Conservation (phyloP, 2,888 invertebrate species). For the Ganaspis brasiliensis region DNA sequence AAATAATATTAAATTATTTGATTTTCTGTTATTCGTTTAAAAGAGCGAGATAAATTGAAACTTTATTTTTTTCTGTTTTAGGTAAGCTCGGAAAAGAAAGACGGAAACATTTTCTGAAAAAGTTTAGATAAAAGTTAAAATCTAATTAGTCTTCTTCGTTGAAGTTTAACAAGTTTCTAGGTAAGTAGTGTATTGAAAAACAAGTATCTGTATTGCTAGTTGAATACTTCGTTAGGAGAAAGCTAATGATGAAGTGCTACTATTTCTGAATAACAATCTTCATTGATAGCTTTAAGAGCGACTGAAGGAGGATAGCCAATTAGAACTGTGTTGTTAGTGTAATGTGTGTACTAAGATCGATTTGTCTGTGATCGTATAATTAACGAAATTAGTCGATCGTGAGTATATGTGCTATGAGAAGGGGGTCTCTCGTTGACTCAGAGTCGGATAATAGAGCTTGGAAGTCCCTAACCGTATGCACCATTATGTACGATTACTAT, state of each 20-base stretch:
- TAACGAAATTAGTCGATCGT: constrained; percentile 70
- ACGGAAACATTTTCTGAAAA: too few relatives aligned
- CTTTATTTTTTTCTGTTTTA: not conserved
- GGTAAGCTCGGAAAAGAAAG: not conserved
- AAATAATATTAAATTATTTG: too few relatives aligned
- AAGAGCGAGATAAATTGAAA: not conserved
- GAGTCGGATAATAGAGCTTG: constrained; percentile 69
- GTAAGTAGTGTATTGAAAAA: not conserved
- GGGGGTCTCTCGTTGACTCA: constrained; percentile 54
- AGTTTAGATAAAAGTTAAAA: too few relatives aligned
- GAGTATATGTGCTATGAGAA: constrained; percentile 57
- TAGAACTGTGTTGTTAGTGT: constrained; percentile 68
- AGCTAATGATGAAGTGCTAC: not conserved
- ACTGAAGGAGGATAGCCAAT: constrained; percentile 62
- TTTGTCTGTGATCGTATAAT: constrained; percentile 67
- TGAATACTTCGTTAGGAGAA: not conserved
- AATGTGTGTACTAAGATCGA: constrained; percentile 58
- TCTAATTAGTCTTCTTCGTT: not conserved
- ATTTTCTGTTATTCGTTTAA: not conserved
- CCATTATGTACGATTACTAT: constrained; percentile 60
- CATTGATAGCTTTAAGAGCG: not conserved
- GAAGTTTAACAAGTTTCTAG: not conserved
- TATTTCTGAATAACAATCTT: constrained; percentile 25
- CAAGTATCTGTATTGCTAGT: not conserved
- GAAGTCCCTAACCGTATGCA: constrained; percentile 52